Percentiles rank a stretch among this genome's conserved stretches.
These are phyloP conservation scores for Guaruba guarouba DNA, from an alignment of 2,113 vertebrate genomes.

Conservation along the genomic window DNA sequence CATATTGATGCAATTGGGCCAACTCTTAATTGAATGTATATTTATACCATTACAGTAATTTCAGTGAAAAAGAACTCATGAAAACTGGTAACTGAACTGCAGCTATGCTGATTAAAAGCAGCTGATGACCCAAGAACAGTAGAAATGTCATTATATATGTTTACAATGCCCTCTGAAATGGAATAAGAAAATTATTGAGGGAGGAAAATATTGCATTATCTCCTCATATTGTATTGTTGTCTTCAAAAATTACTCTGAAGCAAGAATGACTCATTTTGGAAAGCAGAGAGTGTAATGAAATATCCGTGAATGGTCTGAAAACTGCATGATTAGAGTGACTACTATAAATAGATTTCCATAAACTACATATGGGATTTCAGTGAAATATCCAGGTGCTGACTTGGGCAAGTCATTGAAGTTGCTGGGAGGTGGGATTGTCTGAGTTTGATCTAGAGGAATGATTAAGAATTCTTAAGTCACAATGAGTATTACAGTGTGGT, in stretches of 20 bases:
- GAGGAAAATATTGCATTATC: neutral
- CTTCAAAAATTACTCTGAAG: neutral
- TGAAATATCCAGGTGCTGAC: neutral
- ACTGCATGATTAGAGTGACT: neutral
- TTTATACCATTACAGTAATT: neutral
- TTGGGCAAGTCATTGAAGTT: neutral
- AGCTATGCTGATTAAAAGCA: neutral
- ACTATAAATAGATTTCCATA: neutral
- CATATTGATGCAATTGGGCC: neutral
- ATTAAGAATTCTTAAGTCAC: neutral
- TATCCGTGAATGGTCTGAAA: neutral
- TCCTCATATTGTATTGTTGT: neutral
- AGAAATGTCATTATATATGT: neutral
- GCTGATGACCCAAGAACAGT: neutral
- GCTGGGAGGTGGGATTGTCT: neutral
- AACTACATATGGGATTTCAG: neutral
- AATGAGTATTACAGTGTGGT: neutral
- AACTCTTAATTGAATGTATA: neutral
- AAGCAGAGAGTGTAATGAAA: neutral
- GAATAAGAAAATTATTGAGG: neutral
- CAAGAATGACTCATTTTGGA: constrained; percentile 16
- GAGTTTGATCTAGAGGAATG: neutral
- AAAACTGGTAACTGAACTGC: neutral
- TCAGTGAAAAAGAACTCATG: neutral
- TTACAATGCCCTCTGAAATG: neutral